Evolutionary conservation across 2,888 invertebrate genomes (phyloP), one percentile per base, ranked within the genome.

Genomic region (Anorthoa munda): DNA sequence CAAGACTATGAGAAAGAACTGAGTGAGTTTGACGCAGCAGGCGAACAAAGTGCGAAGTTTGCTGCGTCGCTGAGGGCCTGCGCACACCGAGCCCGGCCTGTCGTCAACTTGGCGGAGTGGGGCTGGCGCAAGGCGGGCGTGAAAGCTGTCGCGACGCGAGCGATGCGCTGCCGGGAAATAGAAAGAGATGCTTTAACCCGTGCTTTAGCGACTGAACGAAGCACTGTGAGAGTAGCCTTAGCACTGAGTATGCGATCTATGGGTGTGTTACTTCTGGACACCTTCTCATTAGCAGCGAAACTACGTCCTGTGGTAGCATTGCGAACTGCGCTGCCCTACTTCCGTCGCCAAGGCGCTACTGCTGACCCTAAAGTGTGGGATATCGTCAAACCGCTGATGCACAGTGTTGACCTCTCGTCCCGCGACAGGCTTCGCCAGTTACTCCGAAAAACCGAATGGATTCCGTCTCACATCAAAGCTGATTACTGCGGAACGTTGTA

Each of bases 111-210:
- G 11, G 82, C 90, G 7, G 66, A 71, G 9, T 75, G 88, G 23
- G 89, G 90, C 23, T 93, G 92, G 92, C 79, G 76, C 15, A 64
- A 79, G 65, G 68, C 89, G 50, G 94, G 95, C 23, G 90, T 89
- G 2, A 93, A 93, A 77, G 89, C 91, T 21, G 79, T 93, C 3
- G 90, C 92, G 0, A 93, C 92, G 66, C 89, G 83, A 64, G 79
- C 90, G 5, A 74, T 90, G 9, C 79, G 82, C 39, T 92, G 92
- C 70, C 89, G 87, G 51, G 67, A 69, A 21, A 70, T 65, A 1
- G 86, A 90, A 39, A 68, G 89, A 21, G 86, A 89, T 9, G 65
- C 61, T 0, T 75, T 90, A 51, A 77, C 90, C 13, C 66, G 83
- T 46, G 81, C 81, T 45, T 84, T 93, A 56, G 74, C 92, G 2